Conservation (phyloP, 2,797 vertebrate genomes). For the Gouania willdenowi region DNA sequence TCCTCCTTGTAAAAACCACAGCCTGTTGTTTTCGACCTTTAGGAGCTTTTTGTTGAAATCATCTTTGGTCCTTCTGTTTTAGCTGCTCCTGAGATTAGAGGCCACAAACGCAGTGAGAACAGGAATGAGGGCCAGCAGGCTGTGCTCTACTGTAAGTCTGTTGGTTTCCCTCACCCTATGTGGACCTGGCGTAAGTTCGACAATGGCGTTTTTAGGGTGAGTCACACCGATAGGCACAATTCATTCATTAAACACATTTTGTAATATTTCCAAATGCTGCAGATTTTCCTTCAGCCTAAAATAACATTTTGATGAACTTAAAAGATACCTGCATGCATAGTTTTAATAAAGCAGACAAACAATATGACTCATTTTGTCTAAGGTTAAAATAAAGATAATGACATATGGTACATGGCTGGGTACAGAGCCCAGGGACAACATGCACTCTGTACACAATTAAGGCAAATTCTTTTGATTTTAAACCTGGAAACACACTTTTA, state of each 20-base stretch:
- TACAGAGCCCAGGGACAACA: no score
- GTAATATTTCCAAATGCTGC: neutral
- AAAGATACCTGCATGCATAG: neutral
- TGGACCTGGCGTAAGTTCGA: constrained; percentile 92
- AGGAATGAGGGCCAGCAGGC: constrained; percentile 93
- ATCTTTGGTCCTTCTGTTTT: constrained; percentile 17
- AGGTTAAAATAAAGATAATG: no score
- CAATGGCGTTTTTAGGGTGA: constrained; percentile 75
- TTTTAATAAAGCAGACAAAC: no score
- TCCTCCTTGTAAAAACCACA: neutral
- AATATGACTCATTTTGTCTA: no score
- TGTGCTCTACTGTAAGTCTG: constrained; percentile 90
- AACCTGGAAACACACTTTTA: no score
- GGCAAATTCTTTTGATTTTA: no score
- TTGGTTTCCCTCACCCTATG: constrained; percentile 88
- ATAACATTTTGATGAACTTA: neutral
- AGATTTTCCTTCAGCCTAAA: neutral
- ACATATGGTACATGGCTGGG: no score
- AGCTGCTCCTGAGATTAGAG: constrained; percentile 89
- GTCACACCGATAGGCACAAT: constrained; percentile 20
- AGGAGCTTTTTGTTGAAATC: neutral
- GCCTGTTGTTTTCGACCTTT: no score
- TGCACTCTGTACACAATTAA: no score
- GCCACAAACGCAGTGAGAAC: constrained; percentile 96
- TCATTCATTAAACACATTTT: no score